Evolutionary conservation across 2,888 invertebrate species (phyloP).

Genomic region (Polyploca ridens): DNA sequence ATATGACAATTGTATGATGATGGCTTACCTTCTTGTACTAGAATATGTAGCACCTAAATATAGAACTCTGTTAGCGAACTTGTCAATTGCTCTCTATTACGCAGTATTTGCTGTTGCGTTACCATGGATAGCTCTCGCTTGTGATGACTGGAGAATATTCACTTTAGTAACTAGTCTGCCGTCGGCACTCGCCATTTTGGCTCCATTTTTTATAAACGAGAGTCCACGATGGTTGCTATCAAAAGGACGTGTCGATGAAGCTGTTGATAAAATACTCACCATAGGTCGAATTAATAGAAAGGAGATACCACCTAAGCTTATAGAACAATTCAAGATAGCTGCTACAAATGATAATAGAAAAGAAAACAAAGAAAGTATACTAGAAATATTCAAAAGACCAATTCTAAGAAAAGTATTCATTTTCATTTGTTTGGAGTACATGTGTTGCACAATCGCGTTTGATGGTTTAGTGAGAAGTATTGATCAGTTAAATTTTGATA

Average conservation of each 20-base stretch:
- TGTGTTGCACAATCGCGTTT: conserved; percentile 57
- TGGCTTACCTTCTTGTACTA: conserved; percentile 59
- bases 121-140: conserved; percentile 59
- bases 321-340: conserved; percentile 54
- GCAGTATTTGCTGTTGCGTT: conserved; percentile 46
- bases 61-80: conserved; percentile 56
- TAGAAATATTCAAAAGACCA: conserved; percentile 58
- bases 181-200: conserved; percentile 47
- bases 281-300: conserved; percentile 61
- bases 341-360: conserved; percentile 23
- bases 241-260: conserved; percentile 59
- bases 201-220: conserved; percentile 59
- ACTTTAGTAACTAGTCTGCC: conserved; percentile 62
- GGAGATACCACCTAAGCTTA: conserved; percentile 50
- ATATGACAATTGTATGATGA: conserved; percentile 64
- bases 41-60: conserved; percentile 66
- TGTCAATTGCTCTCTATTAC: conserved; percentile 61
- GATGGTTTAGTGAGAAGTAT: conserved; percentile 60
- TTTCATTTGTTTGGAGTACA: conserved; percentile 52
- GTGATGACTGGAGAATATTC: conserved; percentile 62
- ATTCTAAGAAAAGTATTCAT: conserved; percentile 53
- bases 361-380: conserved; percentile 42
- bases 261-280: conserved; percentile 51
- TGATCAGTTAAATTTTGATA: conserved; percentile 57
- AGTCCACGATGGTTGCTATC: conserved; percentile 65